Evolutionary conservation across 2,797 vertebrate species (phyloP), one percentile per base, ranked within the genome.

Genomic region (Sebastes itinus): DNA sequence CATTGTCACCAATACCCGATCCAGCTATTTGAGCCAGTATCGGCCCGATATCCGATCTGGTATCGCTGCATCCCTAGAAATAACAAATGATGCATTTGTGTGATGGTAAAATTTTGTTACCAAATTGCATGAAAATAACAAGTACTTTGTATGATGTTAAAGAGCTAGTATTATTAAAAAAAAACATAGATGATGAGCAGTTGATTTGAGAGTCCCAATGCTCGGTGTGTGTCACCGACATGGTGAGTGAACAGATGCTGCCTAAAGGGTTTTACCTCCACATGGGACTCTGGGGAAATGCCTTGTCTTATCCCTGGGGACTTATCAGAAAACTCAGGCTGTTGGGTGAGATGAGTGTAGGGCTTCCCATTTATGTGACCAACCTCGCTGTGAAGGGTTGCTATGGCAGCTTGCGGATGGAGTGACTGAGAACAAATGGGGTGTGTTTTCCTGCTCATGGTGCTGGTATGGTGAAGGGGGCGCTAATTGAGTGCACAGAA

Each of bases 371-470:
- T 89, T 86, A 92, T 89, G 91, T 75, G 81, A 86, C 66, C 88
- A 79, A 82, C 87, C 89, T 89, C 63, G 7, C 75, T 87, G 84
- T 61, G 80, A 92, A 46, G 85, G 81, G 92, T 95, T 93, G 92
- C 92, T 91, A 95, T 94, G 93, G 93, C 54, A 94, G 91, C 93
- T 83, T 65, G 84, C 35, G 74, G 90, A 93, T 91, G 92, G 90
- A 94, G 85, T 89, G 90, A 92, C 82, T 88, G 91, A 91, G 92
- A 93, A 94, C 92, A 94, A 95, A 90, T 83, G 85, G 88, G 87
- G 85, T 87, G 88, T 94, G 90, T 93, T 87, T 88, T 91, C 86
- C 85, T 80, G 87, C 86, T 91, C 88, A 80, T 87, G 85, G 86
- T 90, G 85, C 86, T 88, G 84, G 90, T 89, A 89, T 88, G 89